Base-by-base conservation (phyloP, 2,113 vertebrate genomes). In the Hiodon tergisus region DNA sequence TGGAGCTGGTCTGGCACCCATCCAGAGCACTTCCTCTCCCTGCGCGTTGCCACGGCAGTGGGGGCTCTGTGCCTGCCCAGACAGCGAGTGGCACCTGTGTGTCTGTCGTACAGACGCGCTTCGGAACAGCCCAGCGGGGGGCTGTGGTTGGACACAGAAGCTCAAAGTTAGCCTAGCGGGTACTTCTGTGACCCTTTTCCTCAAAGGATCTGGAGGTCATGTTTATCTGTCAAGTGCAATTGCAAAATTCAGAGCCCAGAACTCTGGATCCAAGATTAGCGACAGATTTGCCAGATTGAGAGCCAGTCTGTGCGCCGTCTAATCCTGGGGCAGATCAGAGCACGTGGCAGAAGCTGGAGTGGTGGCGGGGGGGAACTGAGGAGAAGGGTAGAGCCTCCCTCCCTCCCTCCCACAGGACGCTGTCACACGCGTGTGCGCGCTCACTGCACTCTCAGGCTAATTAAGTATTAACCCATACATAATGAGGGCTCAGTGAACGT, bases 321-420 rank as follows among this genome's bases (percentile, higher is more conserved):
- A 84, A 86, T 87, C 83, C 83, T 82, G 78, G 79, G 83, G 84
- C 66, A 46, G 69, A 78, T 75, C 61, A 69, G 72, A 78, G 80
- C 86, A 89, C 85, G 83, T 86, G 85, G 83, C 78, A 68, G n/a
- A 5, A 9, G 50, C 60, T 73, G 62, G 53, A 16, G 17, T 31
- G 46, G 50, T 7, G 59, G 5, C 58, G n/a, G 62, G 54, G 13
- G 9, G 13, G 3, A 31, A 31, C 31, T 31, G 31, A 31, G 31
- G 31, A 31, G 31, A 31, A 0, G 31, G 31, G 31, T 1, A 31
- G 31, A 31, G 31, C n/a, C n/a, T n/a, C n/a, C n/a, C n/a, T n/a
- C n/a, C n/a, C n/a, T n/a, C n/a, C n/a, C n/a, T n/a, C n/a, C n/a
- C 31, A 31, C 31, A 31, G 31, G 31, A 31, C 31, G 2, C 31